Evolutionary conservation across 2,797 vertebrate species (phyloP).

Genomic region (Acanthis flammea): DNA sequence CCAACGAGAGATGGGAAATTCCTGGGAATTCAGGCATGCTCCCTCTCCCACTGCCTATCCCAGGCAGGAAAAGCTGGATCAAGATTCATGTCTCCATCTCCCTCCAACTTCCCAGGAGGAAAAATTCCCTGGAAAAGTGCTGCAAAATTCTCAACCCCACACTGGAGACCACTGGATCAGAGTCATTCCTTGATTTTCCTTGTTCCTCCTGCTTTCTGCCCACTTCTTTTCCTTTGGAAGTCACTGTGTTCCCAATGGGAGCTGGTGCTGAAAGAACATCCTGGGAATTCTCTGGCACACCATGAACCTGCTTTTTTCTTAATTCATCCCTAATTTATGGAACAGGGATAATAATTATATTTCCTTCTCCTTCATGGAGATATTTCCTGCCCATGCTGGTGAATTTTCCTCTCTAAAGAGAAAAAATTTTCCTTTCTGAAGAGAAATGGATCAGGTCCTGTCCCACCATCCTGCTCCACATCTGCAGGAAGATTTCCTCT

Average conservation of each 20-base stretch:
- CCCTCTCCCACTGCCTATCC: not conserved
- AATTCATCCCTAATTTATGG: not conserved
- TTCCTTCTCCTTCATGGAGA: not conserved
- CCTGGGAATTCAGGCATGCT: not conserved
- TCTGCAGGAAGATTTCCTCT: not conserved
- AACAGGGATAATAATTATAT: not conserved
- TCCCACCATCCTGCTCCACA: not conserved
- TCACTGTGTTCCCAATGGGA: not conserved
- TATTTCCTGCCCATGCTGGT: fast-evolving
- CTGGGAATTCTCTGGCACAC: not conserved
- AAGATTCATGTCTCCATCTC: not conserved
- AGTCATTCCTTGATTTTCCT: not conserved
- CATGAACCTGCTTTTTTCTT: not conserved
- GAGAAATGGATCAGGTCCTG: not conserved
- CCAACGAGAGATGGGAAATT: not conserved
- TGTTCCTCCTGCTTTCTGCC: not conserved
- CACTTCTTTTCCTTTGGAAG: not conserved
- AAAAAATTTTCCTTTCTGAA: too few species aligned
- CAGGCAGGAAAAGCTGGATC: not conserved
- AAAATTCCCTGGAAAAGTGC: not conserved
- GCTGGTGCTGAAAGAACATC: not conserved
- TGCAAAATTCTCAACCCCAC: not conserved
- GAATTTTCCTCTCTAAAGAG: not conserved
- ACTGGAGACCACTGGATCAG: too few species aligned
- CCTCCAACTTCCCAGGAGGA: not conserved